Base-by-base conservation (phyloP, 1,140 invertebrate genomes). In the Drosophila quadrilineata region DNA sequence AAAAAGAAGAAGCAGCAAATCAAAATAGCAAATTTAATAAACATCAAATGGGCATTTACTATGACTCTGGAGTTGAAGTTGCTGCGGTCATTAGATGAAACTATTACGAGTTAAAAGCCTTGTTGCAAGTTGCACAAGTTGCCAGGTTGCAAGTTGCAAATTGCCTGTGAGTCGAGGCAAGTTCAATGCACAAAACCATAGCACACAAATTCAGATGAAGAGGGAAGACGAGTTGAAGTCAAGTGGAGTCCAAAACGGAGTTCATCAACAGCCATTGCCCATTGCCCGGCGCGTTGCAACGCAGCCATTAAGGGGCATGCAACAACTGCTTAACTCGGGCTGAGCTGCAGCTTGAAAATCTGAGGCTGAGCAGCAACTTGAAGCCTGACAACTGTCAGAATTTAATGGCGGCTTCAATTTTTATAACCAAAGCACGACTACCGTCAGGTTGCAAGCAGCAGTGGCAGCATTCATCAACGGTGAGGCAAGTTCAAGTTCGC, bases 381-480 rank as follows among this genome's bases (percentile, higher is more conserved):
- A 38, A 71, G 75, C 72, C 77, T 84, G 79, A 85, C 79, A 85
- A 85, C 79, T 85, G 79, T 85, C 79, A 86, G 79, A 85, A 86
- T 80, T 85, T 86, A 85, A 85, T 85, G 79, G 79, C 79, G 79
- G 75, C 79, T 85, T 85, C 79, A 84, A 85, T 85, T 86, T 84
- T 85, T 85, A 85, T 79, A 85, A 85, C 79, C 80, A 66, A 85
- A 79, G 80, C 79, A 85, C 79, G 79, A 85, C 79, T 85, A 85
- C 79, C 79, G 79, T 77, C 79, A 63, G 71, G 35, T 21, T 21
- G 29, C 35, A 16, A 14, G 35, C 52, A 28, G 41, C 41, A 26
- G 16, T 22, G 3, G 46, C 45, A n/a, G 28, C 48, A 22, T 48
- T 62, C 75, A 72, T 76, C 72, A 75, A 75, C n/a, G n/a, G 72